A percentile compares a stretch with the other conserved stretches of the same genome.
phyloP scores from a whole-genome alignment of 2,113 vertebrate species.

The human region DNA sequence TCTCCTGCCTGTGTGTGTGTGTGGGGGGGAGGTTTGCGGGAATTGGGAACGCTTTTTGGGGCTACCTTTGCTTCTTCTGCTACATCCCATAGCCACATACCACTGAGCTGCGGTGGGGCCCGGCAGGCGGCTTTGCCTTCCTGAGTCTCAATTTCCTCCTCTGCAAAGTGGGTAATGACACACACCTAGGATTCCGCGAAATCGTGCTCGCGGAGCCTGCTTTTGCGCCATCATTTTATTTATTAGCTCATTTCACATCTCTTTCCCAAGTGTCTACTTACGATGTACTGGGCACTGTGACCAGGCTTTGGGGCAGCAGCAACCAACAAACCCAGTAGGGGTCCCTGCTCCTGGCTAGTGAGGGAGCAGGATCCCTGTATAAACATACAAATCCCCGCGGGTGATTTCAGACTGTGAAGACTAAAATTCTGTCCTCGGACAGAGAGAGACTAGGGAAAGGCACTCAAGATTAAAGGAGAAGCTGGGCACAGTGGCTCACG shows the following conservation, averaged over 20 bases:
- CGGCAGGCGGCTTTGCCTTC: neutral
- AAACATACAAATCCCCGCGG: neutral
- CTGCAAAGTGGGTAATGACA: neutral
- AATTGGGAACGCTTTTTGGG: neutral
- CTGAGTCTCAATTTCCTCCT: neutral
- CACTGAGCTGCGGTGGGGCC: neutral
- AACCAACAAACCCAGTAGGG: neutral
- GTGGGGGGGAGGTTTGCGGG: neutral
- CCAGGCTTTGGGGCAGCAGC: neutral
- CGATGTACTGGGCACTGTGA: neutral
- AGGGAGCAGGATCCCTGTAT: neutral
- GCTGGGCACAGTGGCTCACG: no score
- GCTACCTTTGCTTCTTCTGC: neutral
- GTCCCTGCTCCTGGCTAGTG: neutral
- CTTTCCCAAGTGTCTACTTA: neutral
- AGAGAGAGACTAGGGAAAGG: neutral
- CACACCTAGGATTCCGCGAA: neutral
- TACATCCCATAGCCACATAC: neutral
- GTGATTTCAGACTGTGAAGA: neutral
- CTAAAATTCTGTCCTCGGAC: neutral
- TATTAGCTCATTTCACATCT: neutral
- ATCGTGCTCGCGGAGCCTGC: neutral
- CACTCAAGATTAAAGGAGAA: neutral
- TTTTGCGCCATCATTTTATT: neutral
- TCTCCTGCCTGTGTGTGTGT: neutral